A percentile compares a stretch with the other conserved stretches of the same genome.
Evolutionary conservation across 2,113 vertebrate species (phyloP).

Genomic region (Acanthisitta chloris): DNA sequence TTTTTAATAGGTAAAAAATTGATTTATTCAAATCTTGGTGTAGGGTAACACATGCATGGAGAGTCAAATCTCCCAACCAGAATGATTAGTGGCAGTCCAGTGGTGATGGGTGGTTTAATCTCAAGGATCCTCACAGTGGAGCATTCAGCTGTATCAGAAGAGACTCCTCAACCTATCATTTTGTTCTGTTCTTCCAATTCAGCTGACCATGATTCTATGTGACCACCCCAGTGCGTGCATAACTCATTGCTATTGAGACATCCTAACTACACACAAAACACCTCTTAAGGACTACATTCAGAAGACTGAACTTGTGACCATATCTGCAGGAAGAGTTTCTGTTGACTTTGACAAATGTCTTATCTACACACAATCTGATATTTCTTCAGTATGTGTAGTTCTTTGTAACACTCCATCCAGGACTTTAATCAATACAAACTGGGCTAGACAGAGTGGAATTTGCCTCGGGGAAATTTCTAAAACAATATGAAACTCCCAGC

Average conservation of each 20-base stretch:
- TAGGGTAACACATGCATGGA: background rate
- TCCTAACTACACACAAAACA: background rate
- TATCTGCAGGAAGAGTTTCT: background rate
- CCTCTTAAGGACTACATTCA: background rate
- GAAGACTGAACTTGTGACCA: background rate
- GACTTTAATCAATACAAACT: background rate
- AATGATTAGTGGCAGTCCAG: background rate
- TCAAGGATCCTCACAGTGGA: background rate
- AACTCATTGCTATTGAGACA: background rate
- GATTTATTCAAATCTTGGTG: background rate
- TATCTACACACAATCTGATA: background rate
- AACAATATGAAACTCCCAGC: background rate
- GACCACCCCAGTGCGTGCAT: background rate
- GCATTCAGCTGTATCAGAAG: background rate
- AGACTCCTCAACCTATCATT: background rate
- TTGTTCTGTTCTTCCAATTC: background rate
- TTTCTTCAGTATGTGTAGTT: background rate
- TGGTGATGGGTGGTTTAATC: rapidly evolving
- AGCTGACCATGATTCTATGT: rapidly evolving
- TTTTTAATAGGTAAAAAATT: background rate
- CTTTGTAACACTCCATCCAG: background rate
- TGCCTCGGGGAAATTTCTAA: background rate
- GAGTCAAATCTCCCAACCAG: background rate
- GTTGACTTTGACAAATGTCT: background rate
- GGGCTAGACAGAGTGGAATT: background rate